Evolutionary conservation across 2,888 invertebrate species (phyloP).

Genomic region (Clanis bilineata): DNA sequence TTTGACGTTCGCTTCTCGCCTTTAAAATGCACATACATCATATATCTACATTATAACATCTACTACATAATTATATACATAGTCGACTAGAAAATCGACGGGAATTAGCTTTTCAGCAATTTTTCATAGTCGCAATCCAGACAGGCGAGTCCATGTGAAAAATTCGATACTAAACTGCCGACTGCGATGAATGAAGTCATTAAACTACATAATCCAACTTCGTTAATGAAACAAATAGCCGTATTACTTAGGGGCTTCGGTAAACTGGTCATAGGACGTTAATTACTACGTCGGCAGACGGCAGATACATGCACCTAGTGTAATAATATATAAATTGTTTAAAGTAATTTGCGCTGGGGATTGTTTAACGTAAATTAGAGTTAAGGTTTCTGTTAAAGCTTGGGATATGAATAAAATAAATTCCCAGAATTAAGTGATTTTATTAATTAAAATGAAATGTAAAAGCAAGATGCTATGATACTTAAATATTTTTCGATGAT

Average conservation of each 20-base stretch:
- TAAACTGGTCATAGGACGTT: not conserved
- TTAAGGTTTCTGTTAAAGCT: not conserved
- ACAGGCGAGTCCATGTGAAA: not conserved
- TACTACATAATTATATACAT: no score
- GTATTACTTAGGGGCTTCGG: not conserved
- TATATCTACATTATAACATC: no score
- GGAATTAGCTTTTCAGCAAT: no score
- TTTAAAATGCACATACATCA: no score
- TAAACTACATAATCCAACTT: not conserved
- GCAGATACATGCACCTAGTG: not conserved
- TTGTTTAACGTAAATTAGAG: not conserved
- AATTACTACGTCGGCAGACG: not conserved
- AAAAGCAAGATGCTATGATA: no score
- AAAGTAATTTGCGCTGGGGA: not conserved
- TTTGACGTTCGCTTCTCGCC: no score
- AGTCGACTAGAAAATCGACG: no score
- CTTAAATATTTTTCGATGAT: no score
- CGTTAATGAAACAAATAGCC: constrained; percentile 19
- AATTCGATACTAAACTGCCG: not conserved
- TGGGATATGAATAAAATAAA: no score
- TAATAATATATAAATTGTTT: not conserved
- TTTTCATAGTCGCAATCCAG: no score
- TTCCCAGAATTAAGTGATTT: no score
- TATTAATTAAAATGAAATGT: no score
- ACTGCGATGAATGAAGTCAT: not conserved